Percentiles rank a stretch among this genome's conserved stretches.
These are phyloP conservation scores for Apis mellifera DNA, from an alignment of 1,140 invertebrate species.

Conservation along the genomic window Amel_HAv3.1 CM009936.2:6013001-6013500, in stretches of 20 bases:
- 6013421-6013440: too few relatives aligned
- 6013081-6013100: neutral
- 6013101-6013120: constrained; percentile 1
- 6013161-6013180: neutral
- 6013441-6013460: too few relatives aligned
- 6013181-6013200: neutral
- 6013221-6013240: neutral
- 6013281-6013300: too few relatives aligned
- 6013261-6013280: neutral
- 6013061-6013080: neutral
- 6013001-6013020: constrained; percentile 17
- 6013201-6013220: neutral
- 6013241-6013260: too few relatives aligned
- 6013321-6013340: too few relatives aligned
- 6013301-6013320: too few relatives aligned
- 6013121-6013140: neutral
- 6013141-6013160: constrained; percentile 1
- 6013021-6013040: constrained; percentile 6
- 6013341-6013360: too few relatives aligned
- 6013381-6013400: too few relatives aligned
- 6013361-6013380: too few relatives aligned
- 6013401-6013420: too few relatives aligned
- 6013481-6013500: too few relatives aligned
- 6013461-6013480: too few relatives aligned
- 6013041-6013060: constrained; percentile 23